Base-by-base conservation (phyloP, 2,113 vertebrate genomes). In the Hippocampus guttulatus region DNA sequence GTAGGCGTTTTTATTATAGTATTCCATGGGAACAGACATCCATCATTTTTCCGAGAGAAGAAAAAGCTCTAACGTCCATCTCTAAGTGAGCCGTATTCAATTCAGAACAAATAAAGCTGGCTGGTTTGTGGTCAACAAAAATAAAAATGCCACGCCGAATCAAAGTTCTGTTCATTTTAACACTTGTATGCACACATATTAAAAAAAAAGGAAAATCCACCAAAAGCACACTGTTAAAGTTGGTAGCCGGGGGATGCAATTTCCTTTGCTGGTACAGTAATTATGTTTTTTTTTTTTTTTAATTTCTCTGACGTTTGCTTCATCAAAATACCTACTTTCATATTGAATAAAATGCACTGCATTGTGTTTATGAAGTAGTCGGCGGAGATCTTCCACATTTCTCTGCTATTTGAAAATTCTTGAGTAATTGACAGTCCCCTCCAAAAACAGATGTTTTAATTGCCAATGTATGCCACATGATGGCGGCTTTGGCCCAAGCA, bases 21-120 rank as follows among this genome's bases (percentile, higher is more conserved):
- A 93, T 93, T 93, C 92, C 92, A 93, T 92, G 90, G 92, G 92
- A 93, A 93, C 90, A 91, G 87, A 80, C 86, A 84, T 78, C 83
- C 90, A 91, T 38, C 33, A 38, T 90, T 92, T 92, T 91, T 90
- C 85, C 87, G 91, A 89, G 78, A 89, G 85, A 84, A 85, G 87
- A 92, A 92, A 87, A 88, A 82, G 70, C 47, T 84, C 85, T 80
- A 43, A 84, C 77, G 77, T 65, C 57, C 76, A 80, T 82, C 73
- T 81, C 73, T n/a, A 71, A 76, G 67, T 85, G 75, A 78, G 85
- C 82, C 71, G 84, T 65, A 71, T 61, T 41, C 27, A 76, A 70
- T 60, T 57, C 4, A 67, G 20, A 43, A 67, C 30, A 66, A 75
- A 75, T 69, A 64, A 21, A 45, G 15, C 21, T 40, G 63, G 63